Percentiles rank a stretch among this genome's conserved stretches.
phyloP scores from a whole-genome alignment of 2,888 invertebrate genomes.

The Cerceris ruficornis region DNA sequence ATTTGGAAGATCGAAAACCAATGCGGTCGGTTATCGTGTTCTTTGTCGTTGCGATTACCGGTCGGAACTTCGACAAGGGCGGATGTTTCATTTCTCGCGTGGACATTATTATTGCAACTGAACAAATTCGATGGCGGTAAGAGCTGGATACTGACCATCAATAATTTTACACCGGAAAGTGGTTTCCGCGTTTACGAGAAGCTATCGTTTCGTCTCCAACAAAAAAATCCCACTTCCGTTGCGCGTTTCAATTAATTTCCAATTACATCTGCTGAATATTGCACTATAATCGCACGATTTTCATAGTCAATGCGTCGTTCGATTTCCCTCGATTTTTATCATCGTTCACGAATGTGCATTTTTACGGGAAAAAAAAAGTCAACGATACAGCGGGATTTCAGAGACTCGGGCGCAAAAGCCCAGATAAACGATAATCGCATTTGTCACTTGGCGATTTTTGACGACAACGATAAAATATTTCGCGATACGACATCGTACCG shows the following conservation, averaged over 20 bases:
- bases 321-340: too few species aligned
- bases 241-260: neutral
- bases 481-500: too few species aligned
- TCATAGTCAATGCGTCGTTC: too few species aligned
- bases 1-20: constrained; percentile 24
- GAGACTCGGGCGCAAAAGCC: too few species aligned
- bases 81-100: constrained; percentile 56
- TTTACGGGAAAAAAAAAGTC: too few species aligned
- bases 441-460: too few species aligned
- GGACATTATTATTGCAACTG: constrained; percentile 57
- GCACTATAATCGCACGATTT: too few species aligned
- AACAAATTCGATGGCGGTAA: constrained; percentile 49
- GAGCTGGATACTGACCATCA: constrained; percentile 49
- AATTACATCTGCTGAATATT: too few species aligned
- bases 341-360: too few species aligned
- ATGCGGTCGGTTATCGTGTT: constrained; percentile 30
- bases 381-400: too few species aligned
- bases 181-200: constrained; percentile 21
- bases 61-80: neutral
- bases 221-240: constrained; percentile 17
- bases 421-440: too few species aligned
- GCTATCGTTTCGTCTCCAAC: neutral
- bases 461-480: too few species aligned
- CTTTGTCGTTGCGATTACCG: neutral
- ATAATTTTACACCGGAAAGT: constrained; percentile 57